These are phyloP conservation scores for Anoura caudifer DNA, from an alignment of 2,113 vertebrate species.

Conservation along the genomic window DNA sequence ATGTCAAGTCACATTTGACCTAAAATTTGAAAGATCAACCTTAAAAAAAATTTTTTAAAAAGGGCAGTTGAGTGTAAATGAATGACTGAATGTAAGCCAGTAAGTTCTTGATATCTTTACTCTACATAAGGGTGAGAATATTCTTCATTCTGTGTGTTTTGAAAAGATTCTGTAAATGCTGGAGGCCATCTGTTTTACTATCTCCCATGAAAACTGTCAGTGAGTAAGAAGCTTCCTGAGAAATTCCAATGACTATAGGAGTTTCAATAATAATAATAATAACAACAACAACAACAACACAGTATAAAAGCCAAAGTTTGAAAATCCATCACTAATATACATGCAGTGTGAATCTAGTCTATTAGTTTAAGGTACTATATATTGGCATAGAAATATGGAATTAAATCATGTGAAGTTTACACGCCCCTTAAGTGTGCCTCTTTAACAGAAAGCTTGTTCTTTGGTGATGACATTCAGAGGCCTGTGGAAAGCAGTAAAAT, in stretches of 20 bases:
- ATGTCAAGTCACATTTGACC: not conserved
- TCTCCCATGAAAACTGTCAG: not conserved
- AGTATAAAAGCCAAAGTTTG: not conserved
- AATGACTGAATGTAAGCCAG: not conserved
- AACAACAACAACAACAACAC: not conserved
- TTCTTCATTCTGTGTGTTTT: not conserved
- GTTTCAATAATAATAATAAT: not conserved
- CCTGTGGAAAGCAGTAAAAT: not conserved
- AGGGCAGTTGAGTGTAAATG: not conserved
- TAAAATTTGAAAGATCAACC: not conserved
- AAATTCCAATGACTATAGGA: not conserved
- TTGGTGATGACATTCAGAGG: not conserved
- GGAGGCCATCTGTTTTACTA: not conserved
- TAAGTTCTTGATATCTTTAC: slow-evolving; percentile 14
- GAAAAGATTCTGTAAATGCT: not conserved
- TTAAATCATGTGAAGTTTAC: not conserved
- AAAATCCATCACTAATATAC: not conserved
- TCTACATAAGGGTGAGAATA: not conserved
- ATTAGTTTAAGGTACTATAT: slow-evolving; percentile 2
- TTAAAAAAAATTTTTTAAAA: not conserved
- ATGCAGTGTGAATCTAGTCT: not conserved
- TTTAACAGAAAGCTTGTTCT: not conserved
- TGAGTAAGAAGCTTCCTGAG: not conserved
- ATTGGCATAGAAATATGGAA: slow-evolving; percentile 8
- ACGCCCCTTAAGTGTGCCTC: not conserved